Percentiles rank a stretch among this genome's conserved stretches.
These are phyloP conservation scores for Hipparchia semele DNA, from an alignment of 2,888 invertebrate species.

Conservation along the genomic window DNA sequence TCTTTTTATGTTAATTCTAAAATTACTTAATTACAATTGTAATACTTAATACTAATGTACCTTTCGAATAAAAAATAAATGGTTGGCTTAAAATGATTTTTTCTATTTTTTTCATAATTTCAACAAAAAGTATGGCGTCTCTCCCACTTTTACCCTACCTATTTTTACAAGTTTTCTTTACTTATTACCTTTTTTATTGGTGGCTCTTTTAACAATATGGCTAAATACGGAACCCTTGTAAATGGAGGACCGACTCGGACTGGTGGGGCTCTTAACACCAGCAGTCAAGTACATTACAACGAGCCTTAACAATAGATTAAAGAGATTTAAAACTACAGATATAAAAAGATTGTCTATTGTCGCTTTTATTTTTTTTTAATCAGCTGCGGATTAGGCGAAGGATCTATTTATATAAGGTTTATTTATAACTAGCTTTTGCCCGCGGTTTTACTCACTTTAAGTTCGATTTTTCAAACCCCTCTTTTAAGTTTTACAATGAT, in stretches of 20 bases:
- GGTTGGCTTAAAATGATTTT: too few species aligned
- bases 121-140: too few species aligned
- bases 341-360: conserved; percentile 32
- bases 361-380: conserved; percentile 22
- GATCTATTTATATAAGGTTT: conserved; percentile 1
- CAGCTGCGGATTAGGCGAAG: conserved; percentile 19
- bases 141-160: too few species aligned
- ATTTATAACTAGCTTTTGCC: too few species aligned
- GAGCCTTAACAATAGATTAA: conserved; percentile 38
- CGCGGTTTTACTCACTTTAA: neutral
- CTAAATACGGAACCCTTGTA: conserved; percentile 4
- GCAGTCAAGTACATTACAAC: conserved; percentile 47
- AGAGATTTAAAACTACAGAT: conserved; percentile 40
- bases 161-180: neutral
- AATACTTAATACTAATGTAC: too few species aligned
- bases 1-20: too few species aligned
- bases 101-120: too few species aligned
- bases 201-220: neutral
- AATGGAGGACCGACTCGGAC: neutral
- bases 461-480: too few species aligned
- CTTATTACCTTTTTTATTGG: neutral
- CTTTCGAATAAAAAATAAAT: too few species aligned
- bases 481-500: too few species aligned
- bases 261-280: conserved; percentile 25
- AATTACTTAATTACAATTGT: too few species aligned